Base-by-base conservation (phyloP, 2,888 invertebrate genomes). In the Drosophila diplacantha region DNA sequence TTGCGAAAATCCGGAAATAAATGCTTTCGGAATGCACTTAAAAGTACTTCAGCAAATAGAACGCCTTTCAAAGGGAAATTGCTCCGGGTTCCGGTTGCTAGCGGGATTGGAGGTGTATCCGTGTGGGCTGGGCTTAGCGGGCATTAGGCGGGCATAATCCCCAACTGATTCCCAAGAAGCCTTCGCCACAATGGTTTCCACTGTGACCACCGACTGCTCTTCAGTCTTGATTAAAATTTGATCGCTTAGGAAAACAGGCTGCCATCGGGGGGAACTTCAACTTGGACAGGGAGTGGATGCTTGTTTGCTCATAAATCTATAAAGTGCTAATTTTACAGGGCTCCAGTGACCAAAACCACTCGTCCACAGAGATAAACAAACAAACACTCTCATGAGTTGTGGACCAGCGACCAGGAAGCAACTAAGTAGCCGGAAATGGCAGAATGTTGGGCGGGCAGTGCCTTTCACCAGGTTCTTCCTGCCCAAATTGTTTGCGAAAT, bases 1-100 rank as follows among this genome's bases (percentile, higher is more conserved):
- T 68, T 69, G 73, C 39, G 65, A 58, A 73, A 80, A 77, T 74
- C 73, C 80, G 78, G 73, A 80, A 73, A 77, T 79, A 78, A 80
- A 73, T 61, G 71, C 69, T 54, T 77, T 75, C 53, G 51, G 69
- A 71, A 68, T 74, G 80, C 75, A 80, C 69, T 79, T 70, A 52
- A 78, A 75, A 75, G 78, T 71, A 67, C 73, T 74, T 80, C 41
- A 60, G 59, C 74, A 79, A 80, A 80, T 73, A 73, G 49, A 61
- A 26, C 41, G 54, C 41, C 44, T 39, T 44, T 35, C 59, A 51
- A 59, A 55, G 55, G 57, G 47, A 71, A 74, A 66, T 60, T 49
- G 59, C 59, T 58, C 58, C 54, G 46, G 57, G 56, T 35, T 60
- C 41, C 60, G 50, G 43, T 24, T 57, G 44, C 32, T 11, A 20